Evolutionary conservation across 2,113 vertebrate species (phyloP).

Genomic region (Pagrus major): DNA sequence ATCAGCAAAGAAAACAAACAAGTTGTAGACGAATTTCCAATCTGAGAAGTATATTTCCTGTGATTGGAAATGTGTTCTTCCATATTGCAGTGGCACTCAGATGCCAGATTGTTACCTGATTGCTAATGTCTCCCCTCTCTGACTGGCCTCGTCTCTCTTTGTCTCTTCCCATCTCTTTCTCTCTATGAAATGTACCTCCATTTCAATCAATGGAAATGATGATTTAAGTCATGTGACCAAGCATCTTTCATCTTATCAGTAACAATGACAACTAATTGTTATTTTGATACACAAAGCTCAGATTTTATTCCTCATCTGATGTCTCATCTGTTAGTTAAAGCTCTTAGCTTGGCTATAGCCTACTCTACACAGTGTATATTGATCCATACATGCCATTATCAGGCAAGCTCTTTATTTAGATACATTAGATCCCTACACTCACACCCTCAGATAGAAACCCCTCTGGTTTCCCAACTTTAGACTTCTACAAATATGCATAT

Average conservation of each 20-base stretch:
- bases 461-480: not conserved
- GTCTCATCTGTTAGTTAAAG: not conserved
- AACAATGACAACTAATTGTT: not conserved
- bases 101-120: conserved; percentile 14
- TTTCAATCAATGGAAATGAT: not conserved
- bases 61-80: conserved; percentile 6
- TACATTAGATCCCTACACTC: not conserved
- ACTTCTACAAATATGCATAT: not conserved
- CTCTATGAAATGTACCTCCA: not conserved
- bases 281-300: not conserved
- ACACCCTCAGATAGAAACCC: not conserved
- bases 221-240: not conserved
- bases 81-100: not conserved
- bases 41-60: conserved; percentile 4
- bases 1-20: not conserved
- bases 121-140: not conserved
- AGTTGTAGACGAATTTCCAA: not conserved
- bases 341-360: not conserved
- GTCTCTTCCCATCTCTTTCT: not conserved
- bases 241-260: not conserved
- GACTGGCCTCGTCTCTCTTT: not conserved
- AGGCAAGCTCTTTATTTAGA: not conserved
- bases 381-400: not conserved
- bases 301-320: conserved; percentile 12
- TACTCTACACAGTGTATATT: conserved; percentile 1